These are phyloP conservation scores for Psittacula echo DNA, from an alignment of 2,797 vertebrate genomes.

Conservation along the genomic window DNA sequence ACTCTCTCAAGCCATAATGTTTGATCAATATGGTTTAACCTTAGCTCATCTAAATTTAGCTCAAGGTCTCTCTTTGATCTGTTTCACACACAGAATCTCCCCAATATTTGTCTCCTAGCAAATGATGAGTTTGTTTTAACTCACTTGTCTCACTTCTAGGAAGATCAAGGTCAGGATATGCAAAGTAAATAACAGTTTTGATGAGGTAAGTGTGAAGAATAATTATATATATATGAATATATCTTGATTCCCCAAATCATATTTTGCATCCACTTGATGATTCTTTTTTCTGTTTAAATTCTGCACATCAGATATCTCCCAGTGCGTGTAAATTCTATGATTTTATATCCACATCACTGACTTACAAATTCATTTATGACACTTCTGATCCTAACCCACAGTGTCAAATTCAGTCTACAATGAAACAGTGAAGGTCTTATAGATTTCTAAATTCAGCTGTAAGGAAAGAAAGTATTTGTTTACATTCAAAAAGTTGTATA, in stretches of 20 bases:
- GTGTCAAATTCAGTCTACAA: background rate
- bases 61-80: constrained; percentile 48
- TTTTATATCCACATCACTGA: background rate
- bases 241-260: background rate
- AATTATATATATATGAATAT: background rate
- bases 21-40: constrained; percentile 66
- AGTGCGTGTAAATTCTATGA: background rate
- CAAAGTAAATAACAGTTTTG: background rate
- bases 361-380: background rate
- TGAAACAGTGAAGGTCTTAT: background rate
- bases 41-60: constrained; percentile 64
- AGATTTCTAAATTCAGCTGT: background rate
- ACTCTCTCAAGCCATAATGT: constrained; percentile 42
- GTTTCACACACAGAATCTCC: constrained; percentile 31
- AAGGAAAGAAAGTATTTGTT: background rate
- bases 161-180: constrained; percentile 20
- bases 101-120: constrained; percentile 19
- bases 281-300: background rate
- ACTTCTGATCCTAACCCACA: background rate
- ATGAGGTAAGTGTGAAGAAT: background rate
- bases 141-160: background rate
- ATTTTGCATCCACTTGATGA: background rate
- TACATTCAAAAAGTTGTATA: background rate
- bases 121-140: constrained; percentile 26
- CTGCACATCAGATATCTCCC: background rate